These are phyloP conservation scores for Nycticryphes semicollaris DNA, from an alignment of 2,113 vertebrate genomes.

Conservation along the genomic window DNA sequence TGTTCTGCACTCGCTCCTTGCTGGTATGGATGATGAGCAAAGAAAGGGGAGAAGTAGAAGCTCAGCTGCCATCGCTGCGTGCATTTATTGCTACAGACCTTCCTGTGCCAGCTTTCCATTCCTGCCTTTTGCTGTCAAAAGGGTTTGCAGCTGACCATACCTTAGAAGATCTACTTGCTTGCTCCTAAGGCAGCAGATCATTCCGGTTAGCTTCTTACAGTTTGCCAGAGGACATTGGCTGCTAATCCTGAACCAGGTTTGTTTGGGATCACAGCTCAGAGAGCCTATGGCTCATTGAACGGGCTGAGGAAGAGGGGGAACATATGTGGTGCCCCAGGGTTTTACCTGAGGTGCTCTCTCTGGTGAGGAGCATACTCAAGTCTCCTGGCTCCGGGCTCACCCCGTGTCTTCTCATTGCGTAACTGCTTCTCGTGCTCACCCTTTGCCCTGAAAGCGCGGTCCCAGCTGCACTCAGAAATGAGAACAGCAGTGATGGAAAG, in stretches of 20 bases:
- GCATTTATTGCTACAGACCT: background rate
- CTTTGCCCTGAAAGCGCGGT: background rate
- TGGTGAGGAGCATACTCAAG: background rate
- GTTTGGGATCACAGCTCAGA: background rate
- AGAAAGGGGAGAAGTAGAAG: background rate
- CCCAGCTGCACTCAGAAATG: background rate
- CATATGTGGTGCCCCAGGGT: rapidly evolving
- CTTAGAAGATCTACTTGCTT: background rate
- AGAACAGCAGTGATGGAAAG: background rate
- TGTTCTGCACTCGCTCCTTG: background rate
- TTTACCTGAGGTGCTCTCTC: background rate
- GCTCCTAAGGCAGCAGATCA: background rate
- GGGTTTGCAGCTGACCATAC: background rate
- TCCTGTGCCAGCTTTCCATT: background rate
- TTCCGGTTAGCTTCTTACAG: background rate
- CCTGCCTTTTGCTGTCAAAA: background rate
- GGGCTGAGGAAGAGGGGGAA: background rate
- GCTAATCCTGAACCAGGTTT: background rate
- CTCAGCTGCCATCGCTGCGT: rapidly evolving
- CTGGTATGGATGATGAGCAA: background rate
- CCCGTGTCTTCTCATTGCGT: rapidly evolving
- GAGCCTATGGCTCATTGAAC: rapidly evolving
- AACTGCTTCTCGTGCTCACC: background rate
- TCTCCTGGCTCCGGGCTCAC: background rate
- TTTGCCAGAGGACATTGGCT: background rate